Base-by-base conservation (phyloP, 1,140 invertebrate genomes). In the Phocides pigmalion region DNA sequence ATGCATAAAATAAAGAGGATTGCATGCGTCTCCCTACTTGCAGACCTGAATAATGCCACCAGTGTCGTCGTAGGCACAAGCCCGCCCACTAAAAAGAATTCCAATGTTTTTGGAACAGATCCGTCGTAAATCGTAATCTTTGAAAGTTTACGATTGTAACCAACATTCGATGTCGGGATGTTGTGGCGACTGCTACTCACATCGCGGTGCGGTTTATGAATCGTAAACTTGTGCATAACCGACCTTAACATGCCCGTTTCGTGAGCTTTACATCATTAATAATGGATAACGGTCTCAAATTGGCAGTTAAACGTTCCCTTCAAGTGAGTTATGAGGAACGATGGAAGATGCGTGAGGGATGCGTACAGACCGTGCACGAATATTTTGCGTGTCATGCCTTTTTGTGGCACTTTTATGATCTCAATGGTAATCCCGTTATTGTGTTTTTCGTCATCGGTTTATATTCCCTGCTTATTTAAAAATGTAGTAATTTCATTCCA, bases 251-350 rank as follows among this genome's bases (percentile, higher is more conserved):
- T 62, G 65, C 64, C 53, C 63, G 68, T 79, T 74, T 74, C 67
- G 65, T 70, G 72, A 69, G 49, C 15, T 70, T 66, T 75, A 73
- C 72, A 70, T 76, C 77, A 76, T 80, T 78, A 79, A 81, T 82
- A 79, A 75, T 74, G 74, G 64, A 72, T 84, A 75, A 81, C 70
- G 69, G 64, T 66, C 59, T 68, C 71, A 68, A 74, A 79, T 81
- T 74, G 71, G 53, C 68, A 75, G 69, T 76, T 66, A 74, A 76
- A 66, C 53, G 64, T 63, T 74, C 70, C 65, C 70, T 63, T 62
- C 62, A 49, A 66, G 11, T 59, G 65, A 54, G 51, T 58, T 68
- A 73, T 44, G 39, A 14, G 54, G 16, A 32, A 41, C 20, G 54
- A 32, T 12, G 50, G 16, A n/a, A 46, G 59, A 56, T 66, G 58